Base-by-base conservation (phyloP, 2,797 vertebrate genomes). In the Peromyscus attwateri region DNA sequence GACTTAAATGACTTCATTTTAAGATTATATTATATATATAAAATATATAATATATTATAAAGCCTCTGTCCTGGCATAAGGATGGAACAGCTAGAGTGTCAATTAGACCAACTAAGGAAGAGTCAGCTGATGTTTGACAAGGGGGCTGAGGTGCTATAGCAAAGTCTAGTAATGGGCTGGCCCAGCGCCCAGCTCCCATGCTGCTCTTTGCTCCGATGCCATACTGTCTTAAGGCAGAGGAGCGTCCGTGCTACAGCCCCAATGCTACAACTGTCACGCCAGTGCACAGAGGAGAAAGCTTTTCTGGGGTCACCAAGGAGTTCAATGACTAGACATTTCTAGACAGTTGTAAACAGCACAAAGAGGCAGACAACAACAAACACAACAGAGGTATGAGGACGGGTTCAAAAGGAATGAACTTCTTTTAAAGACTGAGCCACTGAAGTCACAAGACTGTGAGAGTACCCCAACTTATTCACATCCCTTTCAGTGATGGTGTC, bases 301-400 rank as follows among this genome's bases (percentile, higher is more conserved):
- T 66, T 80, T n/a, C 13, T 89, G 46, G 75, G 25, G 57, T 83
- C 62, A 75, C 81, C 21, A 14, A 70, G n/a, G 70, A 66, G 75
- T 37, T 88, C 82, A 31, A 19, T 19, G 83, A 27, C 68, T 92
- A 73, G 76, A 29, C 68, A 92, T 82, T 83, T 89, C 77, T 87
- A n/a, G 40, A 87, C 0, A 77, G 27, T 27, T 52, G 11, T 57
- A 57, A 92, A 70, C 23, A 89, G 77, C 37, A 40, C 60, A 89
- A 90, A 40, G 52, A 82, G 73, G 87, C 40, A 66, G 40, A 84
- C 31, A 27, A 46, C 27, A 21, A 31, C 40, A 64, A 29, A 60
- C 62, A 23, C 23, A 29, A 66, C 31, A 79, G 49, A 55, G 16
- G 62, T 62, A 16, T 64, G 81, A 64, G 60, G 16, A 19, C 17